Percentiles rank a stretch among this genome's conserved stretches.
These are phyloP conservation scores for Laodelphax striatellus DNA, from an alignment of 1,140 invertebrate species.

Conservation along the genomic window DNA sequence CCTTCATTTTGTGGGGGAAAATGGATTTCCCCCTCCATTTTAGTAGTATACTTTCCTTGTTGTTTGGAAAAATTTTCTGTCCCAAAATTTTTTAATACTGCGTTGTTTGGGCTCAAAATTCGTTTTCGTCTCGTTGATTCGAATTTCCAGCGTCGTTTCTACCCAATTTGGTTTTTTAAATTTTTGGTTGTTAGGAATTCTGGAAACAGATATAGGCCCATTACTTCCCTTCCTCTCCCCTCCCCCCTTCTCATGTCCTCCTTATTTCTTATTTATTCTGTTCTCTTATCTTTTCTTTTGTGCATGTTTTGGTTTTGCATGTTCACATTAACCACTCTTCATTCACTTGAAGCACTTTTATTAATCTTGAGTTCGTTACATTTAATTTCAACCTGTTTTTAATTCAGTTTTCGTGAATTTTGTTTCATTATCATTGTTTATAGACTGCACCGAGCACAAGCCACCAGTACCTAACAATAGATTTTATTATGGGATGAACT, in stretches of 20 bases:
- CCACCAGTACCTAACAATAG: no score
- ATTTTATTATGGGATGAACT: no score
- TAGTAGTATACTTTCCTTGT: neutral
- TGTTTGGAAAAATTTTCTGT: neutral
- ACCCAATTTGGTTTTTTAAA: neutral
- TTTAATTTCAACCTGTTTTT: no score
- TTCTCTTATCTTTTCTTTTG: constrained; percentile 4
- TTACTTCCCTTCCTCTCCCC: constrained; percentile 2
- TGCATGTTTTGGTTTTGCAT: constrained; percentile 1
- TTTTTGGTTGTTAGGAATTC: neutral
- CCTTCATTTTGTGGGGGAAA: no score
- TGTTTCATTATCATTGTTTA: no score
- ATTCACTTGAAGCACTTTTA: no score
- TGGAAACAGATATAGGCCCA: neutral
- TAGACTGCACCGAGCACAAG: no score
- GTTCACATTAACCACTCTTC: no score
- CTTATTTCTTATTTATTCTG: constrained; percentile 10
- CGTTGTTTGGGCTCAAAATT: neutral
- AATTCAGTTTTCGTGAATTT: no score
- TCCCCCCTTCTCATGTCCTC: neutral
- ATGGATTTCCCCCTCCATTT: no score
- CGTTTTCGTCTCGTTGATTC: neutral
- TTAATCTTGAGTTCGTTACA: no score
- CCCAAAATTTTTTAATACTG: neutral
- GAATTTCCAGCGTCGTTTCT: neutral